Conservation (phyloP, 2,888 invertebrate genomes). For the Seladonia tumulorum region DNA sequence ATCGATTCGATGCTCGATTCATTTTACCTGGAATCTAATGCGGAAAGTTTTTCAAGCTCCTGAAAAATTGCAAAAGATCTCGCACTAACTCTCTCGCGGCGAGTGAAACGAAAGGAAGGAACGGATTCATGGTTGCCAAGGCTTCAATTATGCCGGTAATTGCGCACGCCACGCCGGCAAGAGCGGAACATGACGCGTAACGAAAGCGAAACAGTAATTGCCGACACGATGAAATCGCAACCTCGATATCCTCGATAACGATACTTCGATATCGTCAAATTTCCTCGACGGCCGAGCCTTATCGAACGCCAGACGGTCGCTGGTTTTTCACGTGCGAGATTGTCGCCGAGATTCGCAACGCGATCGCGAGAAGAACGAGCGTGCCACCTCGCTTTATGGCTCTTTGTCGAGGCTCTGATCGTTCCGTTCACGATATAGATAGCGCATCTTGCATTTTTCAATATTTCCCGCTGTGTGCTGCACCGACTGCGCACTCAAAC, state of each 20-base stretch:
- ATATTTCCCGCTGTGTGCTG: neutral
- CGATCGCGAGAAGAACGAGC: neutral
- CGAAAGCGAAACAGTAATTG: conserved; percentile 29
- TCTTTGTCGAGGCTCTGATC: neutral
- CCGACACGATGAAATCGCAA: conserved; percentile 11
- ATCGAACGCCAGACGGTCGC: neutral
- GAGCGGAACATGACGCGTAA: conserved; percentile 35
- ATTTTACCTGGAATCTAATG: no score
- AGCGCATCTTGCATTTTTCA: neutral
- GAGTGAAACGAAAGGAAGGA: neutral
- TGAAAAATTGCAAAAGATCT: neutral
- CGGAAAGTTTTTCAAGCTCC: neutral
- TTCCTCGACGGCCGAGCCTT: neutral
- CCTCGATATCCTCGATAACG: neutral
- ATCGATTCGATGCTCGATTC: no score
- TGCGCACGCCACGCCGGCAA: conserved; percentile 42
- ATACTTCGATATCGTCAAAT: neutral
- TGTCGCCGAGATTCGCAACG: conserved; percentile 24
- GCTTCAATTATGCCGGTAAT: conserved; percentile 42
- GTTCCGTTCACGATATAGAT: conserved; percentile 19
- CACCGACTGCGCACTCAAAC: neutral
- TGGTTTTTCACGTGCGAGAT: neutral
- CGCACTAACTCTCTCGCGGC: neutral
- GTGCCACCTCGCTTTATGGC: conserved; percentile 9
- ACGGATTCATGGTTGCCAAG: conserved; percentile 26